phyloP scores from a whole-genome alignment of 2,797 vertebrate genomes.

The Syngnathus acus region DNA sequence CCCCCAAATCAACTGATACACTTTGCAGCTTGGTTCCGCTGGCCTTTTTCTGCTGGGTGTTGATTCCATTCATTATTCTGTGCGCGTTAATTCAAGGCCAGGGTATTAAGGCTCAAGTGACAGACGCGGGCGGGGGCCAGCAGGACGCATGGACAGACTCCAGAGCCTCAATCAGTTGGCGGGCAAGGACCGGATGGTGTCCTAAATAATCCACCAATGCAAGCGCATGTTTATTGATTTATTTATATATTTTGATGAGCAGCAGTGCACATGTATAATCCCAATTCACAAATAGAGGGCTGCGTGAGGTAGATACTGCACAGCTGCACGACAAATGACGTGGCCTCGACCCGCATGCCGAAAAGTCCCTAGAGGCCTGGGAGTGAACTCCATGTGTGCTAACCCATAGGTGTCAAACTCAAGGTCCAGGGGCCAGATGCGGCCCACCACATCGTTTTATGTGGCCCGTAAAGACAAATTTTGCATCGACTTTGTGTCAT shows the following conservation, averaged over 20 bases:
- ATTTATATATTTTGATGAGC: background rate
- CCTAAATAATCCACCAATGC: slow-evolving; percentile 20
- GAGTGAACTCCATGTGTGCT: too few species aligned
- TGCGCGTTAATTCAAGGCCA: slow-evolving; percentile 38
- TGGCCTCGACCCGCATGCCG: background rate
- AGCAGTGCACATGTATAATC: background rate
- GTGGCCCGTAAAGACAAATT: too few species aligned
- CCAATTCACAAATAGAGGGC: background rate
- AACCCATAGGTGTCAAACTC: too few species aligned
- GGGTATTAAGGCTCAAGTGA: slow-evolving; percentile 41
- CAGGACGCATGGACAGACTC: slow-evolving; percentile 47
- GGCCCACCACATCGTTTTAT: too few species aligned
- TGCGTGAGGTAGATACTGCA: background rate
- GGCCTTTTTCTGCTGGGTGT: slow-evolving; percentile 33
- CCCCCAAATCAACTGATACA: background rate
- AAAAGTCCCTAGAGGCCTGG: too few species aligned
- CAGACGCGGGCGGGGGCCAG: slow-evolving; percentile 44
- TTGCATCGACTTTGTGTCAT: too few species aligned
- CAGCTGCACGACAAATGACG: background rate
- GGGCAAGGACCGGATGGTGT: slow-evolving; percentile 27
- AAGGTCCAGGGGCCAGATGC: too few species aligned
- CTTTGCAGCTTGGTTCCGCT: slow-evolving; percentile 9
- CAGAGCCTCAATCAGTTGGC: slow-evolving; percentile 29
- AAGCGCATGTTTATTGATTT: slow-evolving; percentile 6
- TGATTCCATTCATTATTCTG: slow-evolving; percentile 53